phyloP scores from a whole-genome alignment of 2,113 vertebrate genomes.

The Corythaixoides concolor region DNA sequence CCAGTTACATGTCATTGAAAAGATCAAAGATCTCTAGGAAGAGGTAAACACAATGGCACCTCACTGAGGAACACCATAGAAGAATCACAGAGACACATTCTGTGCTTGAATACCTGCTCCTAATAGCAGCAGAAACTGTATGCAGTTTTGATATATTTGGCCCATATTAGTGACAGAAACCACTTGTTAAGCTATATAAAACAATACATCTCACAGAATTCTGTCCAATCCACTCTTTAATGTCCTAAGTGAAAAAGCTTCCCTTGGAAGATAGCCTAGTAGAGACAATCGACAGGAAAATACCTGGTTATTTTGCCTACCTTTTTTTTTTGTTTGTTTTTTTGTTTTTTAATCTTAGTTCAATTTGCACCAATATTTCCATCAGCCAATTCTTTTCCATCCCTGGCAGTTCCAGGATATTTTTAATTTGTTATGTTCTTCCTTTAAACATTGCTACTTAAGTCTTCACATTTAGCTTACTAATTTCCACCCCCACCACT shows the following conservation, averaged over 20 bases:
- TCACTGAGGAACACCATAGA: background rate
- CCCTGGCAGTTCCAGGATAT: background rate
- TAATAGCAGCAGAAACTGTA: constrained; percentile 25
- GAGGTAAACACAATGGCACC: constrained; percentile 4
- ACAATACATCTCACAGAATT: background rate
- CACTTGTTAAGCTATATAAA: constrained; percentile 11
- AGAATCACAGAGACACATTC: background rate
- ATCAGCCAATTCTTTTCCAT: background rate
- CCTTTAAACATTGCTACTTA: background rate
- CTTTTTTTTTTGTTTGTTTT: background rate
- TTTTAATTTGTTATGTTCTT: background rate
- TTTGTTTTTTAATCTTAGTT: background rate
- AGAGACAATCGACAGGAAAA: constrained; percentile 23
- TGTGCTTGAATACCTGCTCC: constrained; percentile 28
- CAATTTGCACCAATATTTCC: background rate
- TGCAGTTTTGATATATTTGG: constrained; percentile 31
- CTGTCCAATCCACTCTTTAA: constrained; percentile 8
- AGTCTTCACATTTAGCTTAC: background rate
- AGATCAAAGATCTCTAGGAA: constrained; percentile 40
- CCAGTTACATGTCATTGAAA: constrained; percentile 4
- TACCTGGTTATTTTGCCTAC: constrained; percentile 4
- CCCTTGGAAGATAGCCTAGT: constrained; percentile 22
- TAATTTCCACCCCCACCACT: background rate
- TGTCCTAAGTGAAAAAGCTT: constrained; percentile 8
- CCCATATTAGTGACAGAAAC: constrained; percentile 23